Conservation (phyloP, 2,797 vertebrate genomes). For the Lithobates sylvaticus region DNA sequence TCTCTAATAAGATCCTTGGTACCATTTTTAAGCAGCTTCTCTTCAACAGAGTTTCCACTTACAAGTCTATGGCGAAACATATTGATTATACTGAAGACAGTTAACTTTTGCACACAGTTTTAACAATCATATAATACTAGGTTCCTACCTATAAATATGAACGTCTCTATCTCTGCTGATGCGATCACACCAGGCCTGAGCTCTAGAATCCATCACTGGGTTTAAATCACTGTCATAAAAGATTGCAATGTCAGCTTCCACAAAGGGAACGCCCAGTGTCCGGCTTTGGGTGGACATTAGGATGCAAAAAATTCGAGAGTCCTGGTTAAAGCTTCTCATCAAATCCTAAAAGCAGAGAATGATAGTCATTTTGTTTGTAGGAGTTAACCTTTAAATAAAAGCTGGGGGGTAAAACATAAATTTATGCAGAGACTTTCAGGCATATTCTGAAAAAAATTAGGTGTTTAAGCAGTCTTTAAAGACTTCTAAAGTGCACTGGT, state of each 20-base stretch:
- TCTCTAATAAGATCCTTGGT: slow-evolving; percentile 95
- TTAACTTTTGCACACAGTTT: not conserved
- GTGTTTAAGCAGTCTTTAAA: too few relatives aligned
- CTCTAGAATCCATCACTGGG: slow-evolving; percentile 91
- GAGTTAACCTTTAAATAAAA: not conserved
- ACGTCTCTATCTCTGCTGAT: slow-evolving; percentile 94
- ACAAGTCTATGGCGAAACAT: slow-evolving; percentile 79
- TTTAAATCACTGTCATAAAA: slow-evolving; percentile 95
- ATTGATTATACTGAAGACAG: not conserved
- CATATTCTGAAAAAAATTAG: too few relatives aligned
- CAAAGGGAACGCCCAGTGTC: slow-evolving; percentile 85
- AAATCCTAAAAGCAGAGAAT: slow-evolving; percentile 76
- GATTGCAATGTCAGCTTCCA: slow-evolving; percentile 91
- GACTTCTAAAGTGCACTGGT: too few relatives aligned
- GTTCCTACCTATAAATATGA: slow-evolving; percentile 90
- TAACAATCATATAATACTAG: not conserved
- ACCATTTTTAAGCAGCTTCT: slow-evolving; percentile 93
- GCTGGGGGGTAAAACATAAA: not conserved
- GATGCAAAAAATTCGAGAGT: slow-evolving; percentile 89
- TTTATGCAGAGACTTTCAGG: too few relatives aligned
- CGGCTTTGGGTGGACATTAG: slow-evolving; percentile 93
- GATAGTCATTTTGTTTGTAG: not conserved
- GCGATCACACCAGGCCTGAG: slow-evolving; percentile 94
- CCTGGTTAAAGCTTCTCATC: slow-evolving; percentile 90
- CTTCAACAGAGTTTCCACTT: slow-evolving; percentile 93